Evolutionary conservation across 1,140 invertebrate species (phyloP).

Genomic region (fruit fly (Drosophila melanogaster)): Release_6_plus_ISO1_MT NT_033779.5:1650501-1651000

Average conservation of each 20-base stretch:
- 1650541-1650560: neutral
- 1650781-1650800: constrained; percentile 49
- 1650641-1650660: constrained; percentile 1
- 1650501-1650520: too few species aligned
- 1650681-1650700: constrained; percentile 15
- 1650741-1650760: constrained; percentile 52
- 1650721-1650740: constrained; percentile 24
- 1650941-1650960: constrained; percentile 67
- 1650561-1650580: neutral
- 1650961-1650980: constrained; percentile 59
- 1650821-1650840: constrained; percentile 55
- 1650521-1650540: neutral
- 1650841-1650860: constrained; percentile 69
- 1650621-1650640: neutral
- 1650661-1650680: neutral
- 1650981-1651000: neutral
- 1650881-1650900: constrained; percentile 61
- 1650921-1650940: constrained; percentile 44
- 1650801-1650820: constrained; percentile 45
- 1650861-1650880: constrained; percentile 15
- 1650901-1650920: constrained; percentile 20
- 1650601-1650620: neutral
- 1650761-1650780: constrained; percentile 32
- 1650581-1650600: neutral
- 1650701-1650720: constrained; percentile 3